A percentile compares a stretch with the other conserved stretches of the same genome.
phyloP scores from a whole-genome alignment of 2,888 invertebrate genomes.

The Saturnia pavonia region DNA sequence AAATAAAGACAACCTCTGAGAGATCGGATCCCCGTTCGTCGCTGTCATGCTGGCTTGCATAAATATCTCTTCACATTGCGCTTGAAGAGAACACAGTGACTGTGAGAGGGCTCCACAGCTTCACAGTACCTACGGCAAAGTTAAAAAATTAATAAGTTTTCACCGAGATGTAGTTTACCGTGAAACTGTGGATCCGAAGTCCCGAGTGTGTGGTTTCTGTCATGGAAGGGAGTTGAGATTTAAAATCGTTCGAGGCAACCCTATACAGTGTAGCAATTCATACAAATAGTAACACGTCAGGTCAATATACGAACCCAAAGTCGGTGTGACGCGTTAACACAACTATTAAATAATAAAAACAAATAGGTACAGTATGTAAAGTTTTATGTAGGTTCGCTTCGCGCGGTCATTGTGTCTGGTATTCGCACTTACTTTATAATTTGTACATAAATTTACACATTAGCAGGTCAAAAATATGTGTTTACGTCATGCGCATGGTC shows the following conservation, averaged over 20 bases:
- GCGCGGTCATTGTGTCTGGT: neutral
- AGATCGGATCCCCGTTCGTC: no score
- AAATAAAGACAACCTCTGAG: no score
- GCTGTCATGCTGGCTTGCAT: no score
- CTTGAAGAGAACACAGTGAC: no score
- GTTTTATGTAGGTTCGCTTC: neutral
- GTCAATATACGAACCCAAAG: neutral
- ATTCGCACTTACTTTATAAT: constrained; percentile 16
- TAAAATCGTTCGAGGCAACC: neutral
- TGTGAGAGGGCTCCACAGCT: no score
- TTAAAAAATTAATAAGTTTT: no score
- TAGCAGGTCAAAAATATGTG: constrained; percentile 13
- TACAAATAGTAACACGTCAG: constrained; percentile 1
- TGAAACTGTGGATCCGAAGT: no score
- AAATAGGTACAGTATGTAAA: neutral
- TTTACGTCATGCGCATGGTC: constrained; percentile 17
- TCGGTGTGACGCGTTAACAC: neutral
- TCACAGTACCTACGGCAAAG: no score
- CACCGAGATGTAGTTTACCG: no score
- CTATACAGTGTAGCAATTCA: neutral
- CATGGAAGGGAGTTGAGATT: no score
- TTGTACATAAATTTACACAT: constrained; percentile 13
- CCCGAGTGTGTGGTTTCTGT: no score
- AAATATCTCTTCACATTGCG: no score
- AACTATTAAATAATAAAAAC: constrained; percentile 7